Conservation (phyloP, 2,888 invertebrate species). For the Magallana nippona region DNA sequence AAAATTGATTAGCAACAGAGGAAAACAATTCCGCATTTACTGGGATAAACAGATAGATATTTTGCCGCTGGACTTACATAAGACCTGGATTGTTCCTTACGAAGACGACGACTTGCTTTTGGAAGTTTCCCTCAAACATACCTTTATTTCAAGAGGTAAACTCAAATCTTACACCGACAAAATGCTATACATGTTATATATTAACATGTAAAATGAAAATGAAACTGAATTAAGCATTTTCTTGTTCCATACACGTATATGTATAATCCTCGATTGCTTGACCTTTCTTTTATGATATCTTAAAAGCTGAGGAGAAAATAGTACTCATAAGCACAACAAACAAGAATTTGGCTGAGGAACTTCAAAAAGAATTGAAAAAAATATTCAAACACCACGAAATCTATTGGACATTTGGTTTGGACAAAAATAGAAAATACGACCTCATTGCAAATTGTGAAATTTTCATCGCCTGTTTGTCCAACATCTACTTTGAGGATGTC, state of each 20-base stretch:
- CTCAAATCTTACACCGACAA: not conserved
- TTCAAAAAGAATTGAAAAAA: not conserved
- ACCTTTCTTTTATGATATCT: no score
- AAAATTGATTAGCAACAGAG: not conserved
- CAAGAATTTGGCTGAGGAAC: not conserved
- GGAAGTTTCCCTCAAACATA: not conserved
- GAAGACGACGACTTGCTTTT: not conserved
- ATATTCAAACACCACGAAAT: not conserved
- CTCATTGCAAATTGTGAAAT: not conserved
- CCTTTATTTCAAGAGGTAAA: slow-evolving; percentile 14
- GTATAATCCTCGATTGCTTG: no score
- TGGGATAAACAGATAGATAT: no score
- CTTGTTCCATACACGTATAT: no score
- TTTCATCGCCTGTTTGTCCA: not conserved
- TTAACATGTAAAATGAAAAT: not conserved
- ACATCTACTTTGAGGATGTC: slow-evolving; percentile 1
- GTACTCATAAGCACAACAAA: not conserved
- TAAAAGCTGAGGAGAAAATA: not conserved
- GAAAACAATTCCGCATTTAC: not conserved
- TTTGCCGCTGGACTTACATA: not conserved
- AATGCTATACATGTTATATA: no score
- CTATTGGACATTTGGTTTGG: not conserved
- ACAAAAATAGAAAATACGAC: not conserved
- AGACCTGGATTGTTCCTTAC: not conserved
- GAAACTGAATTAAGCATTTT: not conserved